phyloP scores from a whole-genome alignment of 2,888 invertebrate species.

The Neelides folsomi region DNA sequence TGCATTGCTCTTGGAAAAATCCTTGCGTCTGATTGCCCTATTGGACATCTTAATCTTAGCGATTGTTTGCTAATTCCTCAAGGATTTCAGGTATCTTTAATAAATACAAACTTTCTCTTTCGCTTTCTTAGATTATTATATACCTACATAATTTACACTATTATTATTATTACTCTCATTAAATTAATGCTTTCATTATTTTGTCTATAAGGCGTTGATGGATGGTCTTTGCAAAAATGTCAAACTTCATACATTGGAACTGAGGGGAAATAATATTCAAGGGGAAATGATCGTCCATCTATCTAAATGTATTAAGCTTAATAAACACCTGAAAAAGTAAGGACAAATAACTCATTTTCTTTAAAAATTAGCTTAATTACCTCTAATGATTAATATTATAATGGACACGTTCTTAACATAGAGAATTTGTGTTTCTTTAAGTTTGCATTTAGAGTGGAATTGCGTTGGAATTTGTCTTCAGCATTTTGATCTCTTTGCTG shows the following conservation, averaged over 20 bases:
- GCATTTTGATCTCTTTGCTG: conserved; percentile 37
- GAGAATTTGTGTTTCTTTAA: no score
- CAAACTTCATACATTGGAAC: conserved; percentile 36
- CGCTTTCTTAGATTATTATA: no score
- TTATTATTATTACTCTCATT: background rate
- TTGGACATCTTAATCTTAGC: conserved; percentile 36
- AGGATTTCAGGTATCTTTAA: conserved; percentile 33
- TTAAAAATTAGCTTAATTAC: background rate
- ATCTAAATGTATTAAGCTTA: conserved; percentile 36
- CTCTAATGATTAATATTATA: background rate
- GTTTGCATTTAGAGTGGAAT: conserved; percentile 38
- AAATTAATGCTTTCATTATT: background rate
- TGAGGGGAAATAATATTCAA: conserved; percentile 39
- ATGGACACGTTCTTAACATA: no score
- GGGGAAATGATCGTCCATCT: conserved; percentile 35
- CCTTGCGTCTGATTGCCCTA: conserved; percentile 36
- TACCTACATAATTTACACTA: no score
- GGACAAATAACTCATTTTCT: conserved; percentile 8
- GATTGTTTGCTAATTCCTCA: conserved; percentile 39
- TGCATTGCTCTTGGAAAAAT: conserved; percentile 36
- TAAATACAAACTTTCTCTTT: no score
- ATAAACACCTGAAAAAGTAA: conserved; percentile 36
- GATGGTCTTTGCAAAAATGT: conserved; percentile 37
- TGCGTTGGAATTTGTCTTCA: conserved; percentile 36
- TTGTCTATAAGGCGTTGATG: conserved; percentile 32